These are phyloP conservation scores for Myotis yumanensis DNA, from an alignment of 2,113 vertebrate genomes.

Conservation along the genomic window DNA sequence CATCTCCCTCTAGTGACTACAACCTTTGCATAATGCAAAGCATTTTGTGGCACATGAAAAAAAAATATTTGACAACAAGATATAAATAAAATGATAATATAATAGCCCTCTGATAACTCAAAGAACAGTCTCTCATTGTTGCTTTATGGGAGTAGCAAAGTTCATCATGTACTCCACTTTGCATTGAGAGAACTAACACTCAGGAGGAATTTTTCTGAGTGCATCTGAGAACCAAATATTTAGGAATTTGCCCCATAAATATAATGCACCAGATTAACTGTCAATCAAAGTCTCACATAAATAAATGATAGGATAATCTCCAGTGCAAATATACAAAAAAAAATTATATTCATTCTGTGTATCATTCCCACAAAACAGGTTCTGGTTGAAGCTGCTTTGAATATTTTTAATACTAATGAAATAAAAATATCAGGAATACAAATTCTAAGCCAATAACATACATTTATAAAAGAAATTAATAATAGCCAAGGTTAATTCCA, in stretches of 20 bases:
- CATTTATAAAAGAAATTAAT: background rate
- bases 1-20: constrained; percentile 70
- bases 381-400: background rate
- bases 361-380: background rate
- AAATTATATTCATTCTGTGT: background rate
- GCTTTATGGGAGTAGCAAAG: background rate
- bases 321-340: background rate
- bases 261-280: background rate
- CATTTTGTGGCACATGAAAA: background rate
- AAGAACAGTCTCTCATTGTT: background rate
- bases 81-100: background rate
- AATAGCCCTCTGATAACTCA: background rate
- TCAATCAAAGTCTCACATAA: background rate
- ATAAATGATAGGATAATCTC: background rate
- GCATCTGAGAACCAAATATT: background rate
- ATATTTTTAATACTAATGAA: background rate
- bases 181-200: background rate
- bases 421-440: background rate
- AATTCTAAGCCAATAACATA: background rate
- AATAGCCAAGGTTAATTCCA: background rate
- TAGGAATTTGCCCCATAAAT: background rate
- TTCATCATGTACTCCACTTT: background rate
- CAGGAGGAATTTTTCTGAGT: background rate
- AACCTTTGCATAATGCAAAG: background rate
- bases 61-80: constrained; percentile 17